A percentile compares a stretch with the other conserved stretches of the same genome.
These are phyloP conservation scores for Tragopan temminckii DNA, from an alignment of 2,797 vertebrate genomes.

Conservation along the genomic window DNA sequence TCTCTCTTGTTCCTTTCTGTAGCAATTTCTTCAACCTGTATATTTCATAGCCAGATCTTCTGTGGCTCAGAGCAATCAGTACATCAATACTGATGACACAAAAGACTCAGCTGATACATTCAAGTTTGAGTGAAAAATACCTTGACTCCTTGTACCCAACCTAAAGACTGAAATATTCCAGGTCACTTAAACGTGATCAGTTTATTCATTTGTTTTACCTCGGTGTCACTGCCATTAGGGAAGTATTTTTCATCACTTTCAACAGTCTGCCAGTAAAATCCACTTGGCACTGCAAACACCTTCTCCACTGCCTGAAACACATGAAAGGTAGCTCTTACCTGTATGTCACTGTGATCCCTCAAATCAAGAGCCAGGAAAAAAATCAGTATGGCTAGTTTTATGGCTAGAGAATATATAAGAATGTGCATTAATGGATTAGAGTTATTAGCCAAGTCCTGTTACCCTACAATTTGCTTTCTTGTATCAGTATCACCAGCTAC, in stretches of 20 bases:
- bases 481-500: neutral
- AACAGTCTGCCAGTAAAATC: conserved; percentile 85
- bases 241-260: conserved; percentile 79
- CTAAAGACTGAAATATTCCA: neutral
- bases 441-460: neutral
- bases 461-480: neutral
- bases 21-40: conserved; percentile 19
- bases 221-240: conserved; percentile 64
- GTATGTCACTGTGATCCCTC: neutral
- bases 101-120: conserved; percentile 19
- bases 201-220: conserved; percentile 63
- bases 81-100: conserved; percentile 2
- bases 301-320: conserved; percentile 78
- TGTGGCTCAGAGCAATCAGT: conserved; percentile 21
- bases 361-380: neutral
- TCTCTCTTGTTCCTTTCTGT: neutral
- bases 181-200: neutral
- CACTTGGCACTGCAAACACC: conserved; percentile 73
- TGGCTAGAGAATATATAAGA: neutral
- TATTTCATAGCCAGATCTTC: conserved; percentile 41
- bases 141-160: neutral
- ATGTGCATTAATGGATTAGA: neutral
- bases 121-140: conserved; percentile 18
- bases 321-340: conserved; percentile 26
- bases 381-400: neutral